Conservation (phyloP, 1,140 invertebrate genomes). For the Wiebesia pumilae region DNA sequence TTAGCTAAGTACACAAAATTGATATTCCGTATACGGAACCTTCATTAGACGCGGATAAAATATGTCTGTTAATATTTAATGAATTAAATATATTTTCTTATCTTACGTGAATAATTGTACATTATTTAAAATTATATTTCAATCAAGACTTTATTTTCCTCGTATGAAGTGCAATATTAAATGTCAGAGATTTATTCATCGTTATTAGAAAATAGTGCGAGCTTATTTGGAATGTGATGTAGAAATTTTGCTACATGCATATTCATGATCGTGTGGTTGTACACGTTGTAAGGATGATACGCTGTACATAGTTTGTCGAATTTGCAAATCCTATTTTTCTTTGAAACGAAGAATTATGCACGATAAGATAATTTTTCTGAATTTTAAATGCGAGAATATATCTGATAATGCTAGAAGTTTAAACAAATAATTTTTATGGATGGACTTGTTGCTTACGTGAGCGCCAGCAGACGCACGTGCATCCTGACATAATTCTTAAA, state of each 20-base stretch:
- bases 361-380: neutral
- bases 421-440: neutral
- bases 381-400: neutral
- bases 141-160: neutral
- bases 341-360: neutral
- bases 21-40: neutral
- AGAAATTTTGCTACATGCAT: neutral
- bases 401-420: neutral
- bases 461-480: neutral
- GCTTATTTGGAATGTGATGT: neutral
- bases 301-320: neutral
- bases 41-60: too few species aligned
- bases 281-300: neutral
- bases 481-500: neutral
- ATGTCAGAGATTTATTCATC: neutral
- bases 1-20: neutral
- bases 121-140: too few species aligned
- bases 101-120: too few species aligned
- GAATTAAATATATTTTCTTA: too few species aligned
- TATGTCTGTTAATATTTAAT: too few species aligned
- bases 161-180: neutral
- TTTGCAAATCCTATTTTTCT: neutral
- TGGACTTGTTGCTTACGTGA: neutral
- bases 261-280: slow-evolving; percentile 15
- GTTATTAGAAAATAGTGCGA: neutral